A percentile compares a stretch with the other conserved stretches of the same genome.
Evolutionary conservation across 1,140 invertebrate species (phyloP).

Genomic region (Drosophila watanabei): DNA sequence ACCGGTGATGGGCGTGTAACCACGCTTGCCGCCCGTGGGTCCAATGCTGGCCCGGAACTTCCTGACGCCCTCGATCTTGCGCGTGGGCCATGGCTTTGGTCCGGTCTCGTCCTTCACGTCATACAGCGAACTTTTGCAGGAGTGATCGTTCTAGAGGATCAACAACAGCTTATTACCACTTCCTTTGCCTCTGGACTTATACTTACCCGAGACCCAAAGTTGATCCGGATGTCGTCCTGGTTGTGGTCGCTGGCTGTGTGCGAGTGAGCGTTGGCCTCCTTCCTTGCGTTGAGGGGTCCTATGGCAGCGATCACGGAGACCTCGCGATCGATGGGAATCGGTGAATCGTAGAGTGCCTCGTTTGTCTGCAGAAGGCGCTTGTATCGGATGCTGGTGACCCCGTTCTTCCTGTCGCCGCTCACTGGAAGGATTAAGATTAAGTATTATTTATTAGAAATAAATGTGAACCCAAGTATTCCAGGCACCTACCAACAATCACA

Average conservation of each 20-base stretch:
- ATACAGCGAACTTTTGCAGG: slow-evolving; percentile 85
- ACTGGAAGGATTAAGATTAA: slow-evolving; percentile 83
- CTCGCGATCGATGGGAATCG: slow-evolving; percentile 89
- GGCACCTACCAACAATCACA: slow-evolving; percentile 88
- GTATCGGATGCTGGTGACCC: slow-evolving; percentile 93
- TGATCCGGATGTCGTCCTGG: slow-evolving; percentile 90
- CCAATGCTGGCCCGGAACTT: slow-evolving; percentile 93
- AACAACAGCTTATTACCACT: too few relatives aligned
- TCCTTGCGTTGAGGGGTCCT: slow-evolving; percentile 91
- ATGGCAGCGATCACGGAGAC: slow-evolving; percentile 95
- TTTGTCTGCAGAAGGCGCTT: slow-evolving; percentile 91
- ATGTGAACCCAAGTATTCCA: not conserved
- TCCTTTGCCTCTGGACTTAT: not conserved
- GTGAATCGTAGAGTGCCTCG: slow-evolving; percentile 90
- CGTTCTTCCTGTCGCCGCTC: slow-evolving; percentile 91
- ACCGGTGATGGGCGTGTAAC: slow-evolving; percentile 93
- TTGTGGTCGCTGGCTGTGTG: slow-evolving; percentile 90
- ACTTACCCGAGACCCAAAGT: slow-evolving; percentile 88
- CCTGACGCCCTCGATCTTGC: slow-evolving; percentile 85
- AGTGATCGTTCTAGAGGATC: slow-evolving; percentile 71
- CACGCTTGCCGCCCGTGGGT: slow-evolving; percentile 92
- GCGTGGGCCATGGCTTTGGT: slow-evolving; percentile 89
- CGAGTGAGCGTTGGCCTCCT: slow-evolving; percentile 93
- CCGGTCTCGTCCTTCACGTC: slow-evolving; percentile 86
- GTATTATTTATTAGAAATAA: not conserved